Evolutionary conservation across 1,140 invertebrate species (phyloP).

Genomic region (Drosophila ercepeae): DNA sequence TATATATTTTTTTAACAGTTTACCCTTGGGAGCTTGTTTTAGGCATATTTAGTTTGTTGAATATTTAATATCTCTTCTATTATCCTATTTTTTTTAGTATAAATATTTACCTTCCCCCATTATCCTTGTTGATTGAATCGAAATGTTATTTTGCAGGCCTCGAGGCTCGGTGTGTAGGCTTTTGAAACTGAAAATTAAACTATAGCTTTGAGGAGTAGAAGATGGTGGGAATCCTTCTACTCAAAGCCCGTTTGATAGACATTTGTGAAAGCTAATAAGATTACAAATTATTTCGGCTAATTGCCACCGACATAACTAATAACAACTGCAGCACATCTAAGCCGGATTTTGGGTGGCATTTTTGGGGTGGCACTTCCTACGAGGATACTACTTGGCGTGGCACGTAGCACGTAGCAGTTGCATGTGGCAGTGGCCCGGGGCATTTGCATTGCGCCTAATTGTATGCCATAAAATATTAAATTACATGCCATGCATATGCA

Average conservation of each 20-base stretch:
- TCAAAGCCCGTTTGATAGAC: conserved; percentile 27
- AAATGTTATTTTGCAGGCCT: conserved; percentile 43
- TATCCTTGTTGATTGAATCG: conserved; percentile 52
- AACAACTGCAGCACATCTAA: conserved; percentile 48
- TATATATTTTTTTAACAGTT: too few relatives aligned
- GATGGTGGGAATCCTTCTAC: too few relatives aligned
- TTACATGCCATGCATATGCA: conserved; percentile 71
- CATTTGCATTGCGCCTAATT: conserved; percentile 65
- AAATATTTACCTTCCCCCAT: conserved; percentile 45
- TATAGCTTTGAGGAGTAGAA: conserved; percentile 23
- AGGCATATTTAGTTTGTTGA: conserved; percentile 1
- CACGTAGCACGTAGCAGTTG: conserved; percentile 25
- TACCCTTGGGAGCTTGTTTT: too few relatives aligned
- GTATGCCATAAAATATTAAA: conserved; percentile 78
- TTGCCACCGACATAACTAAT: conserved; percentile 78
- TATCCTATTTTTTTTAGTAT: too few relatives aligned
- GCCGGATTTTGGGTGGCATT: background rate
- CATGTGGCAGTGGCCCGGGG: conserved; percentile 28
- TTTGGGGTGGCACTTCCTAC: background rate
- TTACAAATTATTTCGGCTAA: conserved; percentile 75
- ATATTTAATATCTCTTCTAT: conserved; percentile 59
- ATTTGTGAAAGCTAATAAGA: conserved; percentile 57
- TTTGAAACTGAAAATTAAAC: conserved; percentile 18
- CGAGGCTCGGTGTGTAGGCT: background rate
- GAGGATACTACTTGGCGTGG: background rate